Base-by-base conservation (phyloP, 2,797 vertebrate species). In the Dendrocincla fuliginosa region DNA sequence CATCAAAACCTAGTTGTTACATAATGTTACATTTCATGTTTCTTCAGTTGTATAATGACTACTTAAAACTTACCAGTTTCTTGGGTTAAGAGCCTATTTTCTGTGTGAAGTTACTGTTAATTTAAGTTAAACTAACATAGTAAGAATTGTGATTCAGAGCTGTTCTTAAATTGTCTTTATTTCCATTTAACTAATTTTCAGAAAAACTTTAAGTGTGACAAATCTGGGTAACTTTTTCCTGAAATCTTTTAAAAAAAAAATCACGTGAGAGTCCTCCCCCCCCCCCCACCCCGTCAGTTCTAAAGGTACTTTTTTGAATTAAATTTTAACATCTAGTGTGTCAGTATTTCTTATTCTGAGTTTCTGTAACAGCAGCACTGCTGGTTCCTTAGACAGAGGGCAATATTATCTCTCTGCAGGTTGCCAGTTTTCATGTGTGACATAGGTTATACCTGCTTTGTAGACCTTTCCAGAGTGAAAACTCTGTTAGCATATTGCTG, bases 231-330 rank as follows among this genome's bases (percentile, higher is more conserved):
- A n/a, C 4, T 33, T 70, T 50, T 91, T 77, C 11, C 27, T 63
- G 30, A 83, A 81, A 35, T 60, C 17, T 32, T 91, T 39, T 19
- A 24, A 27, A 12, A 68, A 52, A 81, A 28, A 28, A 28, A 10
- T 19, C 5, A 20, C 2, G 2, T 20, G 20, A 17, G n/a, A 55
- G 11, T 80, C 35, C 35, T 35, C 3, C 10, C 6, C 1, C 3
- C 25, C 27, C 16, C 8, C 2, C 0, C 19, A 18, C 20, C 9
- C 1, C 0, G 0, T 53, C 33, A 4, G 0, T 50, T 84, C 19
- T 50, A 71, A 83, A 78, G 42, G 52, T 11, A 6, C 6, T 28
- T 18, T 35, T 75, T 22, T 87, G 15, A 23, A 41, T 81, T 37
- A 50, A 33, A 3, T 61, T 89, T 90, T 57, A 81, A 32, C 24